A percentile compares a stretch with the other conserved stretches of the same genome.
phyloP scores from a whole-genome alignment of 2,888 invertebrate genomes.

The Timema cristinae region DNA sequence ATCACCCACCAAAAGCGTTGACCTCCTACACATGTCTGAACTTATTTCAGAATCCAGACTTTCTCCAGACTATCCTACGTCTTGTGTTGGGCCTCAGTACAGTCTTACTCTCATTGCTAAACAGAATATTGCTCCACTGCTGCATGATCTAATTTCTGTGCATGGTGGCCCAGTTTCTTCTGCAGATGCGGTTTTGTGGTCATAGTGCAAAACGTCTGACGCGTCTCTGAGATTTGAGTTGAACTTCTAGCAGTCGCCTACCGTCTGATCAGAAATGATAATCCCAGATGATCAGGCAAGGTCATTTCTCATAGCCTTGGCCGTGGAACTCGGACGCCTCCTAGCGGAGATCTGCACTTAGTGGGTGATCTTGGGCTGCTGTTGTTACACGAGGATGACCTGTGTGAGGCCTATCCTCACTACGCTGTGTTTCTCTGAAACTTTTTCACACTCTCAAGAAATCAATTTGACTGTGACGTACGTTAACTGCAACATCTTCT shows the following conservation, averaged over 20 bases:
- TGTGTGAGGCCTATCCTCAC: not conserved
- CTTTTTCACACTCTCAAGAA: not conserved
- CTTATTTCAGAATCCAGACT: not conserved
- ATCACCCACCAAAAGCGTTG: no score
- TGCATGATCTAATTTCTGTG: not conserved
- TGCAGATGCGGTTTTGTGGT: not conserved
- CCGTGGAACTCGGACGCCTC: not conserved
- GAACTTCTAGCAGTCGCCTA: not conserved
- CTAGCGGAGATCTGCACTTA: not conserved
- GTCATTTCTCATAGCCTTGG: not conserved
- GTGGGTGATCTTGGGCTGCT: not conserved
- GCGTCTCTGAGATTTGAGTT: not conserved
- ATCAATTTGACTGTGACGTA: not conserved
- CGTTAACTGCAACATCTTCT: not conserved
- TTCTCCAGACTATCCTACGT: not conserved
- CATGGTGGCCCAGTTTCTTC: not conserved
- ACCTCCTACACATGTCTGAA: not conserved
- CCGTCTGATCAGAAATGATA: not conserved
- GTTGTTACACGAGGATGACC: constrained; percentile 10
- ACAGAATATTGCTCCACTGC: not conserved
- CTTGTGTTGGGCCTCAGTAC: not conserved
- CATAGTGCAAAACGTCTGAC: not conserved
- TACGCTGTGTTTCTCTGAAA: not conserved
- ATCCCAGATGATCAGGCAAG: not conserved
- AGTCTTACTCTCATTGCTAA: constrained; percentile 11